A percentile compares a stretch with the other conserved stretches of the same genome.
Evolutionary conservation across 35 echinoderm and acorn worm genomes (phyloP).

Genomic region (Stichopus chloronotus): DNA sequence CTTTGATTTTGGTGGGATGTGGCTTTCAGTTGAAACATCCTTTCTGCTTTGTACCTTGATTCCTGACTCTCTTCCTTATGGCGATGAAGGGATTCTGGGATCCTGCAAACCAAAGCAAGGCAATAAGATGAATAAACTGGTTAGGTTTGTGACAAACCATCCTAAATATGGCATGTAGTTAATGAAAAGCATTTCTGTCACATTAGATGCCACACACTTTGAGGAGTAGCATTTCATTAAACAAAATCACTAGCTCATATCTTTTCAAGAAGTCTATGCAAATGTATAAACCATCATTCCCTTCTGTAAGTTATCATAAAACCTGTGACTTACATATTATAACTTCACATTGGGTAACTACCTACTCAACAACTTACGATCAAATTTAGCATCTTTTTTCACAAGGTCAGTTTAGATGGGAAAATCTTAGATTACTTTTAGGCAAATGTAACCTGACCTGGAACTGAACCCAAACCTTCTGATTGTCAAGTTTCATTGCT

Average conservation of each 20-base stretch:
- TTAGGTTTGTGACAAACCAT: background rate
- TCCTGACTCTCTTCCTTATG: constrained; percentile 71
- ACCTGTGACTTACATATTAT: too few relatives aligned
- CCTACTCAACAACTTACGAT: too few relatives aligned
- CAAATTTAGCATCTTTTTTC: too few relatives aligned
- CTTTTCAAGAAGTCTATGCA: too few relatives aligned
- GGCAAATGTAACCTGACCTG: too few relatives aligned
- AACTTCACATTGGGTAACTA: too few relatives aligned
- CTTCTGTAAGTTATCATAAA: too few relatives aligned
- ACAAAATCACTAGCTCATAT: background rate
- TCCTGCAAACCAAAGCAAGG: constrained; percentile 38
- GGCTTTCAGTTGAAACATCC: constrained; percentile 76
- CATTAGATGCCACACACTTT: constrained; percentile 12
- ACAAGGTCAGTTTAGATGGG: too few relatives aligned
- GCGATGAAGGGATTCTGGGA: constrained; percentile 29
- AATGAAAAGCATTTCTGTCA: background rate
- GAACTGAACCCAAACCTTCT: too few relatives aligned
- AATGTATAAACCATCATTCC: too few relatives aligned
- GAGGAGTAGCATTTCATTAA: constrained; percentile 19
- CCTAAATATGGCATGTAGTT: background rate
- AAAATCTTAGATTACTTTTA: too few relatives aligned
- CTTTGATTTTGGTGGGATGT: constrained; percentile 73
- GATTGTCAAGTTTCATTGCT: too few relatives aligned
- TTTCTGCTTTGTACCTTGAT: constrained; percentile 63
- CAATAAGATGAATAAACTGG: background rate